Evolutionary conservation across 2,113 vertebrate species (phyloP).

Genomic region (Saimiri boliviensis): DNA sequence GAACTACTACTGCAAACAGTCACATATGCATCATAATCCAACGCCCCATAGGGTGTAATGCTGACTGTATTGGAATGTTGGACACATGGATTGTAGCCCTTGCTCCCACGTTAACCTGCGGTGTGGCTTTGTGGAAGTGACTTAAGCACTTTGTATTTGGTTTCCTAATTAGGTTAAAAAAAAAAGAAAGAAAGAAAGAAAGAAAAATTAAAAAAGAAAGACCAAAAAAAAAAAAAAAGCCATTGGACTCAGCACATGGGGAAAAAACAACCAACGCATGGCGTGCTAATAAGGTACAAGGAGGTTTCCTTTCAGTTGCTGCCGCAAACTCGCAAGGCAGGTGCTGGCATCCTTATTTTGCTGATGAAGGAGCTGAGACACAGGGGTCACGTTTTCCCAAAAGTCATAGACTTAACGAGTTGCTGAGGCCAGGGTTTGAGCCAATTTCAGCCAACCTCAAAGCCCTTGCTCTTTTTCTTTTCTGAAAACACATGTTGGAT

Average conservation of each 20-base stretch:
- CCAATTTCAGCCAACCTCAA: not conserved
- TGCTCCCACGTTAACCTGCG: not conserved
- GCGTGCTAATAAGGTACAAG: not conserved
- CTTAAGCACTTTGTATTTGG: not conserved
- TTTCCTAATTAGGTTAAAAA: not conserved
- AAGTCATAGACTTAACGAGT: not conserved
- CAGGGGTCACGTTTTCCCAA: not conserved
- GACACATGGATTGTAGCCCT: not conserved
- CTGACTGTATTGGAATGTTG: not conserved
- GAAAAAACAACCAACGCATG: not conserved
- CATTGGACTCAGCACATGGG: not conserved
- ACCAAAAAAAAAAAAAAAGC: not conserved
- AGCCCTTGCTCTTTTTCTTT: not conserved
- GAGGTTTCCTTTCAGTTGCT: not conserved
- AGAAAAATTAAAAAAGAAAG: not conserved
- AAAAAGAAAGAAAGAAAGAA: not conserved
- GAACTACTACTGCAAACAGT: not conserved
- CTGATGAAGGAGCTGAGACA: not conserved
- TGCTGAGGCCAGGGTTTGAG: not conserved
- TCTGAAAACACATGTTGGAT: slow-evolving; percentile 33
- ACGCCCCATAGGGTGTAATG: not conserved
- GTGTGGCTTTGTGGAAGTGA: not conserved
- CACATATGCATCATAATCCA: not conserved
- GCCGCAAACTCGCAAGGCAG: not conserved
- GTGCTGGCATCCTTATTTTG: not conserved